phyloP scores from a whole-genome alignment of 2,888 invertebrate genomes.

The Heliconius ethilla region DNA sequence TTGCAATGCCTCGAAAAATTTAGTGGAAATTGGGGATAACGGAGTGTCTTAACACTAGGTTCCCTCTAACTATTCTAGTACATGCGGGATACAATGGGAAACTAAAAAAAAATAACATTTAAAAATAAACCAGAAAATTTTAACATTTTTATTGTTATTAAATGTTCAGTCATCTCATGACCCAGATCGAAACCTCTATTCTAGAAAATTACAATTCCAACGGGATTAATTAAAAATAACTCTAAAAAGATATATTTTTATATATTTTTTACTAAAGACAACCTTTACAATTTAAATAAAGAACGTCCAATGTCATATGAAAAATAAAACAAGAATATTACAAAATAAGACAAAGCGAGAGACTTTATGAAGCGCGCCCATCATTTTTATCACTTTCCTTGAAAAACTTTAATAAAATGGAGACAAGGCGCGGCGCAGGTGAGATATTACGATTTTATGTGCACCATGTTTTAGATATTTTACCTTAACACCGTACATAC shows the following conservation, averaged over 20 bases:
- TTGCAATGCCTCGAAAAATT: too few relatives aligned
- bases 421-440: conserved; percentile 58
- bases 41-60: too few relatives aligned
- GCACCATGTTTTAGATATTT: conserved; percentile 67
- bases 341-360: conserved; percentile 65
- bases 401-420: conserved; percentile 75
- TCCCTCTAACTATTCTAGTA: too few relatives aligned
- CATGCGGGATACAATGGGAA: too few relatives aligned
- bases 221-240: not conserved
- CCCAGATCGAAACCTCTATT: not conserved
- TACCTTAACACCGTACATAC: conserved; percentile 37
- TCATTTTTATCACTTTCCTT: conserved; percentile 76
- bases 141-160: not conserved
- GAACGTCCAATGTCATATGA: conserved; percentile 25
- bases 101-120: not conserved
- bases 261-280: conserved; percentile 18
- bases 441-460: conserved; percentile 73
- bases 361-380: conserved; percentile 60
- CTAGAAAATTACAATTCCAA: too few relatives aligned
- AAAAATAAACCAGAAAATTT: not conserved
- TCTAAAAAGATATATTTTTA: not conserved
- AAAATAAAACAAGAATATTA: conserved; percentile 54
- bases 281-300: conserved; percentile 23
- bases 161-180: conserved; percentile 3
- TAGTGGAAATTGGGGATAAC: too few relatives aligned